Percentiles rank a stretch among this genome's conserved stretches.
These are phyloP conservation scores for Plebejus anna DNA, from an alignment of 2,888 invertebrate species.

Conservation along the genomic window DNA sequence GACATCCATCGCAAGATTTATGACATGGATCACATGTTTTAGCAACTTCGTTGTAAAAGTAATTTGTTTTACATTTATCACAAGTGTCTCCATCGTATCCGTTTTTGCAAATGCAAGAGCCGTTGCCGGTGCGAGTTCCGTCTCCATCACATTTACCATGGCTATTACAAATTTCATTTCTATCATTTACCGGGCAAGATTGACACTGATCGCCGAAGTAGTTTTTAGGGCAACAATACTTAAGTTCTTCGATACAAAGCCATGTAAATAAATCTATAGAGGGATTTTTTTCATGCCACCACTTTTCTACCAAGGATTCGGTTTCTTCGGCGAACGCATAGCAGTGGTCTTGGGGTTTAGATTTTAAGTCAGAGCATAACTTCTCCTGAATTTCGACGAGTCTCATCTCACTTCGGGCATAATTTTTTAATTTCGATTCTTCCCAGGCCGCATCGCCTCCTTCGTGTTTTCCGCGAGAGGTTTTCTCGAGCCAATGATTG, in stretches of 20 bases:
- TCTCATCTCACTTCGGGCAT: slow-evolving; percentile 92
- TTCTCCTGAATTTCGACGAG: slow-evolving; percentile 95
- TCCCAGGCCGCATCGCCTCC: slow-evolving; percentile 98
- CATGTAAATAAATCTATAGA: slow-evolving; percentile 70
- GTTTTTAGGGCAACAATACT: slow-evolving; percentile 90
- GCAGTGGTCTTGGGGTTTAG: slow-evolving; percentile 86
- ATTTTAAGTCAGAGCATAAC: slow-evolving; percentile 85
- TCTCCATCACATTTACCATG: slow-evolving; percentile 90
- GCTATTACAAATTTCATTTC: slow-evolving; percentile 85
- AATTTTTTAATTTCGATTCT: slow-evolving; percentile 90
- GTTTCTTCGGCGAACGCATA: slow-evolving; percentile 89
- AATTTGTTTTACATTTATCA: slow-evolving; percentile 85
- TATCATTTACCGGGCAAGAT: slow-evolving; percentile 81
- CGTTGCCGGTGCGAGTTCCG: slow-evolving; percentile 95
- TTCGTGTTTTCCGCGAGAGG: slow-evolving; percentile 92
- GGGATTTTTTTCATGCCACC: slow-evolving; percentile 89
- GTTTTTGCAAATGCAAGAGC: slow-evolving; percentile 89
- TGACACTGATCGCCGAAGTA: slow-evolving; percentile 90
- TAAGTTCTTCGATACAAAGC: slow-evolving; percentile 88
- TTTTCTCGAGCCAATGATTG: slow-evolving; percentile 87
- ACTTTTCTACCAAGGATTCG: slow-evolving; percentile 90
- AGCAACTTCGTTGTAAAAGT: slow-evolving; percentile 81
- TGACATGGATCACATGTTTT: slow-evolving; percentile 89
- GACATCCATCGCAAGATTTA: slow-evolving; percentile 87
- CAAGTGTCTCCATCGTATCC: slow-evolving; percentile 91